Conservation (phyloP, 2,888 invertebrate species). For the Zhuqinia jingwanae region DNA sequence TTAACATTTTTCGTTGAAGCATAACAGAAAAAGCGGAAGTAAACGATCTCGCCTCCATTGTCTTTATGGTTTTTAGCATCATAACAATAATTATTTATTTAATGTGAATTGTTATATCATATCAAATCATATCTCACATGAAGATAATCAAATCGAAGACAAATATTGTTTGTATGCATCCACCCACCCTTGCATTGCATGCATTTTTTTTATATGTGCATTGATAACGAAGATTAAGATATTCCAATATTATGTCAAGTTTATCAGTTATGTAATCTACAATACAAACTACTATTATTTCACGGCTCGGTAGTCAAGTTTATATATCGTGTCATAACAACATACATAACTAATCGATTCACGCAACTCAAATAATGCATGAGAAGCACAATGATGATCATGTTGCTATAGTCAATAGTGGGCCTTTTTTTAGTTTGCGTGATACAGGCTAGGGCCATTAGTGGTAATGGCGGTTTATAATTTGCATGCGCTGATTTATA, state of each 20-base stretch:
- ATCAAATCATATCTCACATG: not conserved
- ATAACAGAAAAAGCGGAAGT: slow-evolving; percentile 35
- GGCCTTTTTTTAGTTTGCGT: too few relatives aligned
- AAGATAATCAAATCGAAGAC: not conserved
- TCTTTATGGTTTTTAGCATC: not conserved
- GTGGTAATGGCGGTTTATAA: too few relatives aligned
- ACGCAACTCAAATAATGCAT: not conserved
- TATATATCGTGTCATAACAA: not conserved
- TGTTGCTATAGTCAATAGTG: too few relatives aligned
- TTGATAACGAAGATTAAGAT: slow-evolving; percentile 18
- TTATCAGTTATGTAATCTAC: slow-evolving; percentile 31
- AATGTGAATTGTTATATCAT: not conserved
- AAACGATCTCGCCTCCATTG: slow-evolving; percentile 1
- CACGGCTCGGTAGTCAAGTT: slow-evolving; percentile 5
- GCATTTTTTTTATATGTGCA: not conserved
- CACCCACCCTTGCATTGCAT: not conserved
- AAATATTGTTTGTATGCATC: too few relatives aligned
- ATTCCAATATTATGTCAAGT: slow-evolving; percentile 45
- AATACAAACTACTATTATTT: slow-evolving; percentile 23
- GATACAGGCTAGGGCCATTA: too few relatives aligned
- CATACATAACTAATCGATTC: not conserved
- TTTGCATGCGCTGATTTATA: too few relatives aligned
- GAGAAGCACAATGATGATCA: not conserved
- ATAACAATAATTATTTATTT: not conserved
- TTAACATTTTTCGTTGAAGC: slow-evolving; percentile 19